phyloP scores from a whole-genome alignment of 2,797 vertebrate species.

The Phalloptychus januarius region DNA sequence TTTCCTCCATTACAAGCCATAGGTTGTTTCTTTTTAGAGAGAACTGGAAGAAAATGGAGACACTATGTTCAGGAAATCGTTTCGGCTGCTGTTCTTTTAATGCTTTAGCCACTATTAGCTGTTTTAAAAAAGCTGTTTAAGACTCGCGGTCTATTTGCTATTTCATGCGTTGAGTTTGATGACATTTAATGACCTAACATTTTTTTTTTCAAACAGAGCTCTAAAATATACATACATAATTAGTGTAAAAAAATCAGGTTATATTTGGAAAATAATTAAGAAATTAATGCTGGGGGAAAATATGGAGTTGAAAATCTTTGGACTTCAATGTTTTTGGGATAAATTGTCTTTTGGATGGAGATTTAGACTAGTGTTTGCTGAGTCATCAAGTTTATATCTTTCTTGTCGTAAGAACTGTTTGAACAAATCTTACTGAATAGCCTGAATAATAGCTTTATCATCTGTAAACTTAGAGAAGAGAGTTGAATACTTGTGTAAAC shows the following conservation, averaged over 20 bases:
- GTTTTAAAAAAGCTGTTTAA: background rate
- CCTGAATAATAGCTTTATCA: background rate
- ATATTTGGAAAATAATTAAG: no score
- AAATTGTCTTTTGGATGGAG: background rate
- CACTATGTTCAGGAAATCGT: background rate
- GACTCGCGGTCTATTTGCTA: background rate
- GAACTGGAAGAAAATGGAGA: background rate
- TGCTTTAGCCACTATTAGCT: background rate
- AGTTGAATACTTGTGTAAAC: background rate
- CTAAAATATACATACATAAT: no score
- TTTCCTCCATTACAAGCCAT: slow-evolving; percentile 1
- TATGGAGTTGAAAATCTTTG: background rate
- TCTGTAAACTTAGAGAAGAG: background rate
- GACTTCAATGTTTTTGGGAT: background rate
- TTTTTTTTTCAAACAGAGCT: no score
- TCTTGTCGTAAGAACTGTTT: no score
- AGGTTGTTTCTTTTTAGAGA: background rate
- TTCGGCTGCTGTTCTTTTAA: background rate
- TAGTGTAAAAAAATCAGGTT: no score
- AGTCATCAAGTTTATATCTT: no score
- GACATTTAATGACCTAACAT: no score
- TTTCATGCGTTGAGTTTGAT: background rate
- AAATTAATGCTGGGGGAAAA: no score
- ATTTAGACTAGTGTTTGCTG: background rate
- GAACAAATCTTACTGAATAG: background rate